Evolutionary conservation across 2,888 invertebrate species (phyloP), one percentile per base, ranked within the genome.

Genomic region (Hemistola chrysoprasaria): DNA sequence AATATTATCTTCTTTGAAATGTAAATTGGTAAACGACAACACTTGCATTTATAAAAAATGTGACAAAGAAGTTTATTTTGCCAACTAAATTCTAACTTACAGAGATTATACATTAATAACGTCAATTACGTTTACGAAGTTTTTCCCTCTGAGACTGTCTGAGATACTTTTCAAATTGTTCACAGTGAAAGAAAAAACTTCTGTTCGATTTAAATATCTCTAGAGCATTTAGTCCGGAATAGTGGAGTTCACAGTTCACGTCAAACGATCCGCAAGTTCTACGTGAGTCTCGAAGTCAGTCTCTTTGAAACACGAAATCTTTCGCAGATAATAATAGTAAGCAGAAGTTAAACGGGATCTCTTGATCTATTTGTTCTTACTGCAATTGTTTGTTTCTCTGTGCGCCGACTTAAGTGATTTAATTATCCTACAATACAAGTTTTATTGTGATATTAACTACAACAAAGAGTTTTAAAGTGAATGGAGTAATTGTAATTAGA

Each of bases 201-300:
- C 53, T 64, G 56, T 63, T 65, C 65, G 69, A 78, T 77, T 79
- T 76, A 74, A 79, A 74, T 71, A 76, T 79, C 80, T 73, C 78
- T 53, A 41, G 77, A 73, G 75, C 65, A 73, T 79, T 79, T 72
- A 66, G 63, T 52, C 55, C 47, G 50, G 54, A 47, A 62, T 56
- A 49, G 59, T 59, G 50, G 57, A 62, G 59, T 62, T 65, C 58
- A 56, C 60, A 62, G 59, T 62, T 65, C 58, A 56, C 60, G 67
- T 69, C 60, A 59, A 59, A 23, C 34, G 30, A 34, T 25, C 27
- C 53, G 40, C 43, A 52, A 65, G 56, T 66, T 70, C 50, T 56
- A 45, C 40, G 41, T 51, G 44, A 49, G 47, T n/a, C n/a, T n/a
- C n/a, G n/a, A n/a, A n/a, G n/a, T n/a, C n/a, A n/a, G 41, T 47